These are phyloP conservation scores for Eospalax fontanierii DNA, from an alignment of 2,797 vertebrate genomes.

Conservation along the genomic window DNA sequence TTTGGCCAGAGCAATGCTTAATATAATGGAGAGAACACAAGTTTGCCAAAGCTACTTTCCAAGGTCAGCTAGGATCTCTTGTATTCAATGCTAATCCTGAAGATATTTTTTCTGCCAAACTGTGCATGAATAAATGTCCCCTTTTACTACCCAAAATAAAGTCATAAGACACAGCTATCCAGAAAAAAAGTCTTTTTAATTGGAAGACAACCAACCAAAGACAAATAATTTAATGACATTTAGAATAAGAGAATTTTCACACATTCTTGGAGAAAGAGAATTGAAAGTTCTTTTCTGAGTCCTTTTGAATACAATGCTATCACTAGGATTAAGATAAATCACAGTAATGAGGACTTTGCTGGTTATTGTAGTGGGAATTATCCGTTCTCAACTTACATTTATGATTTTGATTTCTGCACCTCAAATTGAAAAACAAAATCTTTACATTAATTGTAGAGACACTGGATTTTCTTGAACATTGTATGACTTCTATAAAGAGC, in stretches of 20 bases:
- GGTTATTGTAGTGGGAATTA: background rate
- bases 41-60: conserved; percentile 8
- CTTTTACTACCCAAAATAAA: conserved; percentile 7
- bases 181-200: conserved; percentile 25
- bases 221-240: conserved; percentile 52
- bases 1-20: background rate
- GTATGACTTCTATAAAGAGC: background rate
- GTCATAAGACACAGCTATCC: background rate
- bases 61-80: conserved; percentile 3
- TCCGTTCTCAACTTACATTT: background rate
- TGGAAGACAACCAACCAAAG: background rate
- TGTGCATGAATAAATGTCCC: conserved; percentile 1
- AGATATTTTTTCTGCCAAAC: conserved; percentile 62
- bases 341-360: background rate
- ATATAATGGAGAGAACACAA: background rate
- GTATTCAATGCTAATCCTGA: conserved; percentile 44
- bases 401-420: background rate
- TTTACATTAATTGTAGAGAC: background rate
- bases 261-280: background rate
- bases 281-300: background rate
- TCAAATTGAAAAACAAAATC: background rate
- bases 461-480: background rate
- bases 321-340: background rate
- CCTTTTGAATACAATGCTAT: background rate
- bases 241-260: conserved; percentile 19